A percentile compares a stretch with the other conserved stretches of the same genome.
Evolutionary conservation across 2,888 invertebrate species (phyloP).

Genomic region (Gibbula magus): DNA sequence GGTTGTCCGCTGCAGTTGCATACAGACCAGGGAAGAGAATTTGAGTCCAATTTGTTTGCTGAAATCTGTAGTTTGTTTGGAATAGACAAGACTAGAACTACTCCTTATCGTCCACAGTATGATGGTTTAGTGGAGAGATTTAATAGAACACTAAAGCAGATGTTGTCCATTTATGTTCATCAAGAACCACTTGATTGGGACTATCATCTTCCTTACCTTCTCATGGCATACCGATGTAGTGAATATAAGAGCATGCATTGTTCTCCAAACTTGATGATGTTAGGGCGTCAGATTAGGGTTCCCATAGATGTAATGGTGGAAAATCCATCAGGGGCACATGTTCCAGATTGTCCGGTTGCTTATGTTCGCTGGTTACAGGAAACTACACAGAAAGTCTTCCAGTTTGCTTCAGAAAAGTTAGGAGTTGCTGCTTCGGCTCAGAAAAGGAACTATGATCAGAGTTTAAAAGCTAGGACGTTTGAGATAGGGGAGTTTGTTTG

Average conservation of each 20-base stretch:
- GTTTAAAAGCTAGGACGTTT: no score
- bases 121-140: constrained; percentile 46
- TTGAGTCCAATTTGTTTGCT: no score
- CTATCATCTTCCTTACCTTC: constrained; percentile 40
- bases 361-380: no score
- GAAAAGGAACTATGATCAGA: no score
- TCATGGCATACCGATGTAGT: constrained; percentile 38
- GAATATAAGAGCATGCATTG: constrained; percentile 37
- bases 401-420: no score
- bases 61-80: constrained; percentile 34
- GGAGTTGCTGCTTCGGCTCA: no score
- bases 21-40: no score
- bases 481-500: no score
- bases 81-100: constrained; percentile 44
- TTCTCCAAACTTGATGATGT: constrained; percentile 40
- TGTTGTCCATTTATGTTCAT: constrained; percentile 32
- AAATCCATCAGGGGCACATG: background rate
- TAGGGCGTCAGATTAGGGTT: constrained; percentile 35
- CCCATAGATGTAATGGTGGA: constrained; percentile 45
- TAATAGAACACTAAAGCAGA: constrained; percentile 39
- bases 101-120: constrained; percentile 39
- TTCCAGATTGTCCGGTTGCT: no score
- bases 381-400: no score
- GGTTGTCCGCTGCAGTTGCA: no score
- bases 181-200: constrained; percentile 44